Evolutionary conservation across 2,113 vertebrate genomes (phyloP), one percentile per base, ranked within the genome.

Genomic region (Danionella cerebrum): DNA sequence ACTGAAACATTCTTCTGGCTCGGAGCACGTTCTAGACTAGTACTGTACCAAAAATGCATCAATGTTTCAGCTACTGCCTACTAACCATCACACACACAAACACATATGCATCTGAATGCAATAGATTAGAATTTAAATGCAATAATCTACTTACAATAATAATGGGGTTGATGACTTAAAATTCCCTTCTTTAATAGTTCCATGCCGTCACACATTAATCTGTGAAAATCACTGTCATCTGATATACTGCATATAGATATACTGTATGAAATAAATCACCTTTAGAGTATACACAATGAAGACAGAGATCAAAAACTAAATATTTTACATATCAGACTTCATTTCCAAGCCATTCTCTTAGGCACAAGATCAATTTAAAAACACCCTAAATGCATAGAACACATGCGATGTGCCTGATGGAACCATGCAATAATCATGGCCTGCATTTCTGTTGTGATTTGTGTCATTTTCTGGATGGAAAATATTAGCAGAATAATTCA

Each of bases 1-100:
- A 71, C 33, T 22, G 52, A 36, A 55, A 8, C 52, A 55, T n/a
- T 36, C 31, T 55, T 54, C 29, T 21, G 29, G 6, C 16, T 54
- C 35, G 13, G 52, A 35, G 29, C 18, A 38, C 12, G 9, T 36
- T 55, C 52, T 55, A 38, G 52, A 21, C 31, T 55, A 22, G 16
- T 36, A n/a, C n/a, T n/a, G n/a, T 9, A 55, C 18, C 22, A 18
- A 18, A 55, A 36, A 55, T 36, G 52, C 13, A 16, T 11, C 11
- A 55, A 33, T 55, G 16, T 36, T 36, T 54, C 10, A 22, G 36
- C 3, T 22, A 6, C 31, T 50, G 71, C 47, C 54, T 48, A 62
- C 41, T 67, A 55, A 67, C 63, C 60, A 50, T 57, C 47, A 52
- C 57, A 57, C 67, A 50, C 51, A 41, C 67, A 75, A 69, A 75